Evolutionary conservation across 2,888 invertebrate genomes (phyloP), one percentile per base, ranked within the genome.

Genomic region (Thereva unica): DNA sequence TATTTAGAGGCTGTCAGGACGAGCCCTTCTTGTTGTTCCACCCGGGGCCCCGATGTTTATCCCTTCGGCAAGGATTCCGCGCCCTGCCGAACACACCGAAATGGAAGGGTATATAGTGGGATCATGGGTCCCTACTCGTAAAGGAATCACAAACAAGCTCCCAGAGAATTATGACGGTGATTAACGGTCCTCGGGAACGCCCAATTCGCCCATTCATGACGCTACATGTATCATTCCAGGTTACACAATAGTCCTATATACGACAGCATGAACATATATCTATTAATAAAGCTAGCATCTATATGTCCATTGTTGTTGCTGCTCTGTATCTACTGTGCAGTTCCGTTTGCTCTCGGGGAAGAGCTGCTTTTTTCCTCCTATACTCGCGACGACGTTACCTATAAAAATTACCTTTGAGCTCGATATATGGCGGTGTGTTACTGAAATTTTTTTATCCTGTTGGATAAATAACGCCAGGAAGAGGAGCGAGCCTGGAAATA

Each of bases 131-230:
- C 23, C 23, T 50, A n/a, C 10, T 61, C 7, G 61, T 23, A 50
- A 40, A 42, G 52, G 54, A 63, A 61, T 67, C 69, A 69, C 52
- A 54, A 67, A 56, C 69, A 67, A 67, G 66, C 67, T 66, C 44
- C 57, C 66, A 41, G 61, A 52, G 53, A 66, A 67, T 69, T 69
- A 69, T 67, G 67, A 67, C 47, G 66, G 66, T 69, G 69, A 69
- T 69, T 69, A 69, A 69, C 67, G 69, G 64, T 50, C 54, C 50
- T 35, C 12, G 42, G 67, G n/a, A 65, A 69, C 69, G 69, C 69
- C 69, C 57, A 56, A 54, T 42, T 56, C 55, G 45, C 47, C 54
- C 56, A 65, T 65, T 65, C 65, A 65, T 65, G 50, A 61, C 35
- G 61, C 50, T 61, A 61, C 61, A 61, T 61, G 61, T 61, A 61